A percentile compares a stretch with the other conserved stretches of the same genome.
phyloP scores from a whole-genome alignment of 92 coral and sea anemone species.

The Phymanthus crucifer region DNA sequence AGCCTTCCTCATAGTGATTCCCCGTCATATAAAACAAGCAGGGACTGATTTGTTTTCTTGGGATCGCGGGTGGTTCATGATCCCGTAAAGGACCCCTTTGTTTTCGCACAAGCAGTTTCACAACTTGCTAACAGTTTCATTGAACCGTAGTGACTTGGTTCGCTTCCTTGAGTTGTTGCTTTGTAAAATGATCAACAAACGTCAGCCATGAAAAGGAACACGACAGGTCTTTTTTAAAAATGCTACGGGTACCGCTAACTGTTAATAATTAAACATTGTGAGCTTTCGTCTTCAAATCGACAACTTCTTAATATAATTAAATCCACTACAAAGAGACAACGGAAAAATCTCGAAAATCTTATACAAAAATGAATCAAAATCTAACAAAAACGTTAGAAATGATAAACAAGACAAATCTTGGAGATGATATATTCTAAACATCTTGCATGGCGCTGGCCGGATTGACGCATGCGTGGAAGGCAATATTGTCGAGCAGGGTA shows the following conservation, averaged over 20 bases:
- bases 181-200: constrained; percentile 14
- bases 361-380: not conserved
- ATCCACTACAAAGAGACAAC: not conserved
- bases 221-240: constrained; percentile 20
- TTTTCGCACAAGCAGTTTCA: constrained; percentile 4
- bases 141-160: constrained; percentile 25
- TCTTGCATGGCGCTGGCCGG: constrained; percentile 4
- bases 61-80: not conserved
- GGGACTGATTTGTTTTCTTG: not conserved
- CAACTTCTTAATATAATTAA: not conserved
- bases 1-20: not conserved
- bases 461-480: constrained; percentile 60
- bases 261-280: constrained; percentile 22
- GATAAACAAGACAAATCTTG: not conserved
- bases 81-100: not conserved
- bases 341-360: too few species aligned
- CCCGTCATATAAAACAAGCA: not conserved
- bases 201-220: constrained; percentile 6
- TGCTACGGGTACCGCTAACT: constrained; percentile 2
- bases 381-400: not conserved
- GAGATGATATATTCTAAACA: not conserved
- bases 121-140: constrained; percentile 11
- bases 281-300: not conserved
- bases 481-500: constrained; percentile 33
- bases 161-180: constrained; percentile 21